Evolutionary conservation across 2,888 invertebrate species (phyloP).

Genomic region (Melipona bicolor): DNA sequence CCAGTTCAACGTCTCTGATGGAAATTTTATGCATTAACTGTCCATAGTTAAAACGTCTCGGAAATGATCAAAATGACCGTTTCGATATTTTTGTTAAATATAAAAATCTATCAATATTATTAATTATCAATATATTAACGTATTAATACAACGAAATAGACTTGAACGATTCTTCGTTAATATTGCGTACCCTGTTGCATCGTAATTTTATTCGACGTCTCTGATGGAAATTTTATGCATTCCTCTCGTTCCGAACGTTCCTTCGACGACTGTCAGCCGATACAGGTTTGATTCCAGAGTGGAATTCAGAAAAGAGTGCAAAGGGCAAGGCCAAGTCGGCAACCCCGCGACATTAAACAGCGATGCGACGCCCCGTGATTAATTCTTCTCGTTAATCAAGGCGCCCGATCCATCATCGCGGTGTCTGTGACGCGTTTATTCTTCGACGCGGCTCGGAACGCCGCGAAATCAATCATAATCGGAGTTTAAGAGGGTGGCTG

Average conservation of each 20-base stretch:
- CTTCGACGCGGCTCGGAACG: slow-evolving; percentile 13
- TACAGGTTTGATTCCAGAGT: neutral
- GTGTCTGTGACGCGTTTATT: slow-evolving; percentile 17
- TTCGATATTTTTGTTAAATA: no score
- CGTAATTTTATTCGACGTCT: no score
- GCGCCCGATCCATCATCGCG: slow-evolving; percentile 20
- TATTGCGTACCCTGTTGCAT: no score
- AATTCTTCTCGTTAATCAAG: slow-evolving; percentile 42
- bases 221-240: no score
- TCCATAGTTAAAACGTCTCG: no score
- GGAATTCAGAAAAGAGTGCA: neutral
- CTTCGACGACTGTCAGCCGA: neutral
- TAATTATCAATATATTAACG: no score
- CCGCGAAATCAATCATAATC: slow-evolving; percentile 34
- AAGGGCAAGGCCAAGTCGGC: neutral
- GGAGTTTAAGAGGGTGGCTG: neutral
- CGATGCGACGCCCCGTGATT: slow-evolving; percentile 1
- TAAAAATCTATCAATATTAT: no score
- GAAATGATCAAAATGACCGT: no score
- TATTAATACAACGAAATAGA: no score
- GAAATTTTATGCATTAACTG: no score
- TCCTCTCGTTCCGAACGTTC: neutral
- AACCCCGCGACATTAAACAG: neutral
- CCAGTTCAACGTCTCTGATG: no score
- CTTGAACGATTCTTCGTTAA: no score